Evolutionary conservation across 2,797 vertebrate genomes (phyloP).

Genomic region (Chromis chromis): DNA sequence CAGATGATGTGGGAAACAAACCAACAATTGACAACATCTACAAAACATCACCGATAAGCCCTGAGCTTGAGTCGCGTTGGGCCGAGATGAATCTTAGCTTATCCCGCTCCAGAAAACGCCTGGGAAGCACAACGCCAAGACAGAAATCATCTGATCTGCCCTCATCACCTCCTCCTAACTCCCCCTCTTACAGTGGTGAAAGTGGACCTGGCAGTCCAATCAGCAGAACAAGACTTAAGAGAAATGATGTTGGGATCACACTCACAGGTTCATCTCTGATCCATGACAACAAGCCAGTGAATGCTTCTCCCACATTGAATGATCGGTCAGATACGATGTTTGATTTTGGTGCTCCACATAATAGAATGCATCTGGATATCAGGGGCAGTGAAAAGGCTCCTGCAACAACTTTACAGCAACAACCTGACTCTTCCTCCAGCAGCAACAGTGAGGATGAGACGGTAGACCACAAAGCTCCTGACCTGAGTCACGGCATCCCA

Average conservation of each 20-base stretch:
- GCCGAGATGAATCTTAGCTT: conserved; percentile 68
- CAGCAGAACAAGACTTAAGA: conserved; percentile 19
- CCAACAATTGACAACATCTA: conserved; percentile 23
- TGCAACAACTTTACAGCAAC: background rate
- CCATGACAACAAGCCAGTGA: conserved; percentile 13
- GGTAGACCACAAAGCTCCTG: conserved; percentile 8
- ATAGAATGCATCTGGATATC: background rate
- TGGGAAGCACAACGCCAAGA: conserved; percentile 56
- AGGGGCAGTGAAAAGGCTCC: background rate
- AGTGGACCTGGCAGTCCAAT: conserved; percentile 10
- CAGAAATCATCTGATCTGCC: conserved; percentile 16
- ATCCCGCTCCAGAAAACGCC: conserved; percentile 70
- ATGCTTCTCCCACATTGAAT: conserved; percentile 11
- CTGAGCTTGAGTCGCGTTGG: conserved; percentile 71
- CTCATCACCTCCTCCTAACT: conserved; percentile 38
- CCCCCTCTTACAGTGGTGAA: conserved; percentile 43
- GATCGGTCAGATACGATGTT: background rate
- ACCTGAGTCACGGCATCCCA: conserved; percentile 52
- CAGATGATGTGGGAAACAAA: conserved; percentile 38
- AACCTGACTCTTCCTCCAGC: conserved; percentile 25
- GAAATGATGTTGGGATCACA: background rate
- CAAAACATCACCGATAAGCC: conserved; percentile 42
- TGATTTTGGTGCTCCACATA: background rate
- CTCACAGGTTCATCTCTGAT: conserved; percentile 24
- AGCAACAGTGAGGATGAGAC: conserved; percentile 55